Evolutionary conservation across 2,113 vertebrate genomes (phyloP).

Genomic region (Acinonyx jubatus): DNA sequence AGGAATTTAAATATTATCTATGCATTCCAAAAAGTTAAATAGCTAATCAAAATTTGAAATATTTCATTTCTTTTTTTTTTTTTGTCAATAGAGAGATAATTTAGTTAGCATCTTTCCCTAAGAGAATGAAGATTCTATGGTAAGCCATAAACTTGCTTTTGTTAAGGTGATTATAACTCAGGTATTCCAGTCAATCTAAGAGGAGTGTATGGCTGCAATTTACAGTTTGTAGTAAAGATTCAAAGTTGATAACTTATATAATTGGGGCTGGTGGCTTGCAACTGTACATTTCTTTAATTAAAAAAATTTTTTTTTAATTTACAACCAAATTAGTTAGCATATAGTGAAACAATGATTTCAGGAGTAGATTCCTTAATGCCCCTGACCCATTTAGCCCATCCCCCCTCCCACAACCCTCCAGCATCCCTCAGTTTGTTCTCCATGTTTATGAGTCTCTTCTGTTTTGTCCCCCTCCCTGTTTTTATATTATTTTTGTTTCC

Average conservation of each 20-base stretch:
- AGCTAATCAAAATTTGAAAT: slow-evolving; percentile 36
- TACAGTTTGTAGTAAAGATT: not conserved
- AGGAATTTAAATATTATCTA: slow-evolving; percentile 42
- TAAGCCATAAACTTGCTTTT: slow-evolving; percentile 45
- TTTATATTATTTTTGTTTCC: no score
- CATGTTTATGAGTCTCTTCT: no score
- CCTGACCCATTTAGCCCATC: no score
- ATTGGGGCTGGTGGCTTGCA: not conserved
- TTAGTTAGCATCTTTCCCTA: slow-evolving; percentile 26
- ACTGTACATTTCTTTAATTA: not conserved
- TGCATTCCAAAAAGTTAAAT: slow-evolving; percentile 12
- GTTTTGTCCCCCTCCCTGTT: no score
- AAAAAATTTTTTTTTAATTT: no score
- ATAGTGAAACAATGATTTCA: no score
- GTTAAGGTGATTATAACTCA: not conserved
- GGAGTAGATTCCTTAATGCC: no score
- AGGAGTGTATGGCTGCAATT: not conserved
- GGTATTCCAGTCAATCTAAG: slow-evolving; percentile 6
- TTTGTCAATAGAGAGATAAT: slow-evolving; percentile 35
- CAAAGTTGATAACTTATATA: slow-evolving; percentile 3
- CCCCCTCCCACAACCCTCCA: no score
- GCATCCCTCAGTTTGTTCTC: no score
- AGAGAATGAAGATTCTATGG: slow-evolving; percentile 3
- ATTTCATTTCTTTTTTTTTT: slow-evolving; percentile 10
- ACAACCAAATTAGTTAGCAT: no score